phyloP scores from a whole-genome alignment of 2,113 vertebrate genomes.

The Hemiprocne comata region DNA sequence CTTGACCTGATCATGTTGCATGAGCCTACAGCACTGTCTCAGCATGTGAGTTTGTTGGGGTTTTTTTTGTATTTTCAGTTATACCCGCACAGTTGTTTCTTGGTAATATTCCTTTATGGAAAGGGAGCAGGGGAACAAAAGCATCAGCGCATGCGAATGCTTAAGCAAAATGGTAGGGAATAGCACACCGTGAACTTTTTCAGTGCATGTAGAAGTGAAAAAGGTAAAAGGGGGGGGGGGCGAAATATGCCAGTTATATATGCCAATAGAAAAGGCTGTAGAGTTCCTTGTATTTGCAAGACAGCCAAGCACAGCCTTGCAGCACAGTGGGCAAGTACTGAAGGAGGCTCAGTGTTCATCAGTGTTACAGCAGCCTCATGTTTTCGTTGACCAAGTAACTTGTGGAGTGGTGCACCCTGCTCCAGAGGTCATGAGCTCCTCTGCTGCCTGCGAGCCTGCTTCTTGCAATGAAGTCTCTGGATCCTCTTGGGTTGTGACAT shows the following conservation, averaged over 20 bases:
- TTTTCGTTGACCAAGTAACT: neutral
- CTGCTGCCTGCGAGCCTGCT: neutral
- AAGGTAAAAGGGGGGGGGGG: neutral
- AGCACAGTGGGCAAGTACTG: neutral
- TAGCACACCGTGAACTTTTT: neutral
- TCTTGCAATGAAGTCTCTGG: neutral
- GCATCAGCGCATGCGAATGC: neutral
- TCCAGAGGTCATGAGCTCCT: neutral
- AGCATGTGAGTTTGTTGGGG: neutral
- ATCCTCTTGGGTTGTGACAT: constrained; percentile 40
- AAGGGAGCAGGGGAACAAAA: neutral
- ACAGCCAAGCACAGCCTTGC: neutral
- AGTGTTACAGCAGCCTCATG: neutral
- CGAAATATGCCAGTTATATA: neutral
- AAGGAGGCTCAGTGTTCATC: neutral
- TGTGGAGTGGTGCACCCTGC: neutral
- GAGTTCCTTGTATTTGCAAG: neutral
- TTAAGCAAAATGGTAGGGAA: neutral
- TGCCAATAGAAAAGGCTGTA: neutral
- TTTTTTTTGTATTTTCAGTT: neutral
- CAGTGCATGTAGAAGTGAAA: neutral
- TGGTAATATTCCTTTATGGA: neutral
- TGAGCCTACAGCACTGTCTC: neutral
- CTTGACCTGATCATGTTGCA: neutral
- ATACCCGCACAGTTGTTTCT: neutral